These are phyloP conservation scores for Philaenus spumarius DNA, from an alignment of 1,140 invertebrate species.

Conservation along the genomic window DNA sequence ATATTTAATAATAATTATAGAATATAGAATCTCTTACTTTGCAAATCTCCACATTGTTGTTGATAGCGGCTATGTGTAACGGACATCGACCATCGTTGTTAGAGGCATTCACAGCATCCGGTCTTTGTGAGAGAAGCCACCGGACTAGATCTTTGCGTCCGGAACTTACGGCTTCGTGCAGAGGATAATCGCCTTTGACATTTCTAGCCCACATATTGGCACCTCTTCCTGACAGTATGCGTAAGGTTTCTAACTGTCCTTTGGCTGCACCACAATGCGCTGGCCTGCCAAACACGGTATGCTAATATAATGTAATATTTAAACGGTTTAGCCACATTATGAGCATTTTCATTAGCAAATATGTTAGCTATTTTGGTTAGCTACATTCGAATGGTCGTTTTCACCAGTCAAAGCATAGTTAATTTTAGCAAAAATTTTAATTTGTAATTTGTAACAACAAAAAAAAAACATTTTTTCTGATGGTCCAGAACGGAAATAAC, in stretches of 20 bases:
- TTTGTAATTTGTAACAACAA: too few species aligned
- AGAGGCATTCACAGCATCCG: slow-evolving; percentile 76
- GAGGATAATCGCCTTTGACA: slow-evolving; percentile 79
- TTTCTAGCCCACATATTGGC: slow-evolving; percentile 91
- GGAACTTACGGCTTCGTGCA: slow-evolving; percentile 92
- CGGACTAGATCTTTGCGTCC: slow-evolving; percentile 79
- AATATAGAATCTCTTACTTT: slow-evolving; percentile 56
- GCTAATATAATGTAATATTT: too few species aligned
- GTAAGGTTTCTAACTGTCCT: slow-evolving; percentile 81
- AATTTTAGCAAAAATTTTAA: too few species aligned
- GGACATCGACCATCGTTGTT: slow-evolving; percentile 91
- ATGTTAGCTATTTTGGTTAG: too few species aligned
- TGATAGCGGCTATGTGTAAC: slow-evolving; percentile 89
- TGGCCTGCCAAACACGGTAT: slow-evolving; percentile 47
- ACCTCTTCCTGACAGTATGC: slow-evolving; percentile 66
- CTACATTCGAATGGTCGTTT: too few species aligned
- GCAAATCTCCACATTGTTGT: slow-evolving; percentile 91
- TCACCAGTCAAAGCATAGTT: too few species aligned
- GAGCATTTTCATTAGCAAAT: too few species aligned
- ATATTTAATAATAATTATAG: too few species aligned
- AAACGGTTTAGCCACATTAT: too few species aligned
- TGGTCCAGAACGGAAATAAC: too few species aligned
- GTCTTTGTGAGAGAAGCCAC: slow-evolving; percentile 77
- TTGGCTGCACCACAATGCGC: slow-evolving; percentile 90
- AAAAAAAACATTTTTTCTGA: too few species aligned